A percentile compares a stretch with the other conserved stretches of the same genome.
These are phyloP conservation scores for Esox masquinongy DNA, from an alignment of 2,797 vertebrate genomes.

Conservation along the genomic window DNA sequence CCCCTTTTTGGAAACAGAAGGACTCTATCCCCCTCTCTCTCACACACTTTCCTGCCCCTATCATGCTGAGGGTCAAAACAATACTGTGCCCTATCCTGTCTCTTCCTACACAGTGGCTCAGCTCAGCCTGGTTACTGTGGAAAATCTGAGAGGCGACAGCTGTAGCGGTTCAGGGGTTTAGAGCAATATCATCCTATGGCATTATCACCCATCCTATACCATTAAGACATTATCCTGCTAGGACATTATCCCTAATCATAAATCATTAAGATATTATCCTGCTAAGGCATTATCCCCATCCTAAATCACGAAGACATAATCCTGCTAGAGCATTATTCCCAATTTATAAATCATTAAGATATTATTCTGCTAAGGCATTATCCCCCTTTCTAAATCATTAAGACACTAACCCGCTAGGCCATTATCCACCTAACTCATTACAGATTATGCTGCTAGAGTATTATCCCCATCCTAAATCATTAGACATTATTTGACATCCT, in stretches of 20 bases:
- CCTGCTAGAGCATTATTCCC: too few relatives aligned
- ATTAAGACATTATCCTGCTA: constrained; percentile 51
- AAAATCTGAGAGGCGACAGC: constrained; percentile 74
- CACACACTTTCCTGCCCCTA: constrained; percentile 20
- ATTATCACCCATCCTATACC: constrained; percentile 60
- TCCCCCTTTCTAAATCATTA: too few relatives aligned
- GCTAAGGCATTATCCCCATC: too few relatives aligned
- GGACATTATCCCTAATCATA: neutral
- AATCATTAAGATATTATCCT: too few relatives aligned
- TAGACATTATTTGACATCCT: too few relatives aligned
- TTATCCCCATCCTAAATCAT: too few relatives aligned
- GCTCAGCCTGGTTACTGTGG: constrained; percentile 36
- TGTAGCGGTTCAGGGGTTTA: constrained; percentile 37
- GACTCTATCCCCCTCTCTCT: neutral
- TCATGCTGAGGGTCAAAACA: constrained; percentile 52
- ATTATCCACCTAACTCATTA: too few relatives aligned
- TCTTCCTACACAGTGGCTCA: constrained; percentile 54
- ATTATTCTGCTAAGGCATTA: neutral
- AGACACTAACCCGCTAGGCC: too few relatives aligned
- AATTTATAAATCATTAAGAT: too few relatives aligned
- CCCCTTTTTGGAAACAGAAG: neutral
- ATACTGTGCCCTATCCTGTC: constrained; percentile 64
- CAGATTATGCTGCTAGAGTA: too few relatives aligned
- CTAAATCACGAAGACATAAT: too few relatives aligned
- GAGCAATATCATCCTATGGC: constrained; percentile 17